These are phyloP conservation scores for Labia minor DNA, from an alignment of 2,888 invertebrate genomes.

Conservation along the genomic window DNA sequence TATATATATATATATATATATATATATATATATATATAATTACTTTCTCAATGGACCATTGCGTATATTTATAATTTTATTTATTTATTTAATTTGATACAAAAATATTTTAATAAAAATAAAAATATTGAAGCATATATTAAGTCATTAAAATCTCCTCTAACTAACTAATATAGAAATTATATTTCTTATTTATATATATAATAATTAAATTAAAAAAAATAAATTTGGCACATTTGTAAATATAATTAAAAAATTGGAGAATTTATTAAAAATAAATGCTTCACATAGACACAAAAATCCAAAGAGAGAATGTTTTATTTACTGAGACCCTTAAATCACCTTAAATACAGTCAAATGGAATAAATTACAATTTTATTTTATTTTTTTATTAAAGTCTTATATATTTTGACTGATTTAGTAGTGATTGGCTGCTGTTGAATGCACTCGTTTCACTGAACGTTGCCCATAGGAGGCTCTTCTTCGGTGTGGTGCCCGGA, in stretches of 20 bases:
- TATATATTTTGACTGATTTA: too few species aligned
- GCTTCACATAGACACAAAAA: too few species aligned
- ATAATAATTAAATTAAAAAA: too few species aligned
- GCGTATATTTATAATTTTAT: neutral
- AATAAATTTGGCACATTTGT: too few species aligned
- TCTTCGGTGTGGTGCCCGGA: conserved; percentile 30
- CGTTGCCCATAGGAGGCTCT: conserved; percentile 18
- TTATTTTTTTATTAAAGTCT: too few species aligned
- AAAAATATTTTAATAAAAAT: neutral
- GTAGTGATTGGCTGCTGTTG: neutral
- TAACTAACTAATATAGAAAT: conserved; percentile 2
- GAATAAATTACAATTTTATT: too few species aligned
- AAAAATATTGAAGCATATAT: conserved; percentile 2
- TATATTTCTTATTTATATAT: too few species aligned
- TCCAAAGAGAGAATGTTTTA: too few species aligned
- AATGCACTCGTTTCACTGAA: neutral
- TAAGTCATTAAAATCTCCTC: neutral
- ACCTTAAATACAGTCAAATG: too few species aligned
- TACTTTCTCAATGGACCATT: neutral
- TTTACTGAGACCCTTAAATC: too few species aligned
- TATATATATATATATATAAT: neutral
- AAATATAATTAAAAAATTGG: too few species aligned
- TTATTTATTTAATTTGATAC: neutral
- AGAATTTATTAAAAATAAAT: too few species aligned
- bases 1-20: neutral